Base-by-base conservation (phyloP, 1,140 invertebrate genomes). In the Coenobita brevimanus region DNA sequence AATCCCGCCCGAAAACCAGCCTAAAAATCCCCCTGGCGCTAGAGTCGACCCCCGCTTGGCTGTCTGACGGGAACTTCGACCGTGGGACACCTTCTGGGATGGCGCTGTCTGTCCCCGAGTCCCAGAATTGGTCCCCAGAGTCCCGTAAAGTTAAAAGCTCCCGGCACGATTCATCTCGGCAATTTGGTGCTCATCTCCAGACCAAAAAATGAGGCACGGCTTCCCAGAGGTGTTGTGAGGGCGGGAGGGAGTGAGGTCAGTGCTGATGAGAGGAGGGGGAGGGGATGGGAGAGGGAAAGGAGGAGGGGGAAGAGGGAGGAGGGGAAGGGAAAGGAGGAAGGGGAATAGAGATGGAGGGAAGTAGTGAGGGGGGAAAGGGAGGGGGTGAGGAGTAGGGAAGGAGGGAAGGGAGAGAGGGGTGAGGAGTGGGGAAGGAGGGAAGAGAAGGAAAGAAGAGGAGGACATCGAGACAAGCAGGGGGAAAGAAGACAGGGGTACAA, bases 131-230 rank as follows among this genome's bases (percentile, higher is more conserved):
- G 81, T 57, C 81, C 81, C 81, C 30, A n/a, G 81, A 57, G 81
- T 64, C 67, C 43, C 73, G 67, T 83, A 83, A 83, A 83, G 67
- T 73, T 83, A 73, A 83, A 83, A 83, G 81, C 81, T 73, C 80
- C 46, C 81, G 67, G 50, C 64, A 83, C 81, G 33, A 83, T 83
- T 73, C 69, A 83, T 83, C 81, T 83, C 64, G 67, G 50, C 81
- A 83, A 83, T 83, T 83, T 83, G 81, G 73, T 83, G 67, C 81
- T 83, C 81, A 83, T 83, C 81, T 83, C 43, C 67, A 54, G 81
- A 46, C 60, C 41, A 83, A 83, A 83, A 83, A 83, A 83, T 83
- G 67, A 57, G 81, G 64, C 81, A 38, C 73, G 27, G 38, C 67
- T 13, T 73, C 64, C 67, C 67, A 73, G 57, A 83, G 81, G 81